phyloP scores from a whole-genome alignment of 2,113 vertebrate species.

The Gorsachius goisagi region DNA sequence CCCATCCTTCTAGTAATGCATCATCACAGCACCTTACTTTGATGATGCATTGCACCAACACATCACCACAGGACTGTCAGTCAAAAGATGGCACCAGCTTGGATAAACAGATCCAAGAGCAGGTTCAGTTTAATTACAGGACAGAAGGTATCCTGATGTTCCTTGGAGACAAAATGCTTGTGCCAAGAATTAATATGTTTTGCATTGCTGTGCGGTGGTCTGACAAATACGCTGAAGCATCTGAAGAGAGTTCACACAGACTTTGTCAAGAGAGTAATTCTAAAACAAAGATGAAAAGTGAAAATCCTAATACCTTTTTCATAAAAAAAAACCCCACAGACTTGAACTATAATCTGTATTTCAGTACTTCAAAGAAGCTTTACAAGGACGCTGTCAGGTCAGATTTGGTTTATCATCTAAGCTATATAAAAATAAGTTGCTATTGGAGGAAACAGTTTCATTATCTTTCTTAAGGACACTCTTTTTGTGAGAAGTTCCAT shows the following conservation, averaged over 20 bases:
- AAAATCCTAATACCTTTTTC: constrained; percentile 35
- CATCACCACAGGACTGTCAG: not conserved
- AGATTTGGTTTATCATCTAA: constrained; percentile 19
- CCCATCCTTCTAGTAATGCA: not conserved
- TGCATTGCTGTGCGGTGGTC: not conserved
- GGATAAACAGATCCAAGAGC: constrained; percentile 18
- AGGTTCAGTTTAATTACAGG: constrained; percentile 48
- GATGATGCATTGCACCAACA: not conserved
- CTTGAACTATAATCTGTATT: constrained; percentile 22
- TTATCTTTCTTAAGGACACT: not conserved
- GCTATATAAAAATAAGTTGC: not conserved
- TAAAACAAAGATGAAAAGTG: constrained; percentile 18
- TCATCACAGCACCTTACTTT: not conserved
- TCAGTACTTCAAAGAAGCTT: constrained; percentile 33
- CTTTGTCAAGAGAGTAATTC: constrained; percentile 22
- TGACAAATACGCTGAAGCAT: constrained; percentile 33
- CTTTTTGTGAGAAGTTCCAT: not conserved
- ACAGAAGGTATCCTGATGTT: constrained; percentile 32
- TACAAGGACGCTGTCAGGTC: constrained; percentile 29
- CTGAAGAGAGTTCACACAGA: constrained; percentile 4
- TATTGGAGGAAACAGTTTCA: not conserved
- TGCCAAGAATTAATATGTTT: constrained; percentile 40
- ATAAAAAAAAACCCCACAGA: not conserved
- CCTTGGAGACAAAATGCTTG: not conserved
- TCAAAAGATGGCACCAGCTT: not conserved